phyloP scores from a whole-genome alignment of 2,797 vertebrate genomes.

The Delichon dasypus region DNA sequence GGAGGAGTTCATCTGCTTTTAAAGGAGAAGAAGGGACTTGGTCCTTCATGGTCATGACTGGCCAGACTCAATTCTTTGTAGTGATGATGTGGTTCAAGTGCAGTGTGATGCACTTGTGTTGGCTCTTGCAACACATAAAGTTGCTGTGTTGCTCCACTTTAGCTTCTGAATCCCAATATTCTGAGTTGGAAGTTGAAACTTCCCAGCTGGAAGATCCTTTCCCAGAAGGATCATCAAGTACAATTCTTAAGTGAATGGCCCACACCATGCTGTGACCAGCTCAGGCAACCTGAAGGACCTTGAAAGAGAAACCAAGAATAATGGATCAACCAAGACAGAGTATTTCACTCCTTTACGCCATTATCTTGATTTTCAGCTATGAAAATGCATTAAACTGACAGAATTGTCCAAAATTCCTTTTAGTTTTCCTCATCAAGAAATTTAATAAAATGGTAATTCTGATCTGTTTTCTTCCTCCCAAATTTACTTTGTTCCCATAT shows the following conservation, averaged over 20 bases:
- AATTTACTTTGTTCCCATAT: rapidly evolving
- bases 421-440: background rate
- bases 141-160: background rate
- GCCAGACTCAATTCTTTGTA: background rate
- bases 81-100: background rate
- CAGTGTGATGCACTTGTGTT: background rate
- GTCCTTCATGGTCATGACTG: rapidly evolving
- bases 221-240: background rate
- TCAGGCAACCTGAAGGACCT: background rate
- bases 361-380: background rate
- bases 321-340: rapidly evolving
- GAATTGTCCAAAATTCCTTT: background rate
- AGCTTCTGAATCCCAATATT: background rate
- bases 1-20: rapidly evolving
- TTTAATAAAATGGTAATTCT: background rate
- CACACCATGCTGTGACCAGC: too few relatives aligned
- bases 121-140: background rate
- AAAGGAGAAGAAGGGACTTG: background rate
- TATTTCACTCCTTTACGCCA: background rate
- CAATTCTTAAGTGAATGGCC: too few relatives aligned
- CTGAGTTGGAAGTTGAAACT: background rate
- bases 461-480: background rate
- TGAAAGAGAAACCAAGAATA: background rate
- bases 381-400: background rate
- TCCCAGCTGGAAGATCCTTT: too few relatives aligned